Percentiles rank a stretch among this genome's conserved stretches.
phyloP scores from a whole-genome alignment of 1,140 invertebrate species.

The Chironomus striatipennis region DNA sequence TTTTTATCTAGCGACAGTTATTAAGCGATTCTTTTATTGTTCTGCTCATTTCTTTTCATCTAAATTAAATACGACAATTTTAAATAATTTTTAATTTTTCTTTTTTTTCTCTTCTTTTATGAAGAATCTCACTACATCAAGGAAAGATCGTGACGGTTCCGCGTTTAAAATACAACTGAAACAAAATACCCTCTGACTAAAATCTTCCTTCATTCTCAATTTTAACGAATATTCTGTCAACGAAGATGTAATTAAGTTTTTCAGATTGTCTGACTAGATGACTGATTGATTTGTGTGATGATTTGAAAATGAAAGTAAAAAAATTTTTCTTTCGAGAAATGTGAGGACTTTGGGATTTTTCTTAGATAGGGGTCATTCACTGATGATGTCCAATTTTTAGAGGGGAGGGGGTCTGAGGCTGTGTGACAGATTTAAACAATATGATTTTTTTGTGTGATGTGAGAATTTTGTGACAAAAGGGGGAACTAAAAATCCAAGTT shows the following conservation, averaged over 20 bases:
- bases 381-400: no score
- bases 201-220: neutral
- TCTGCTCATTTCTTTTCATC: no score
- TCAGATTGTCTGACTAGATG: neutral
- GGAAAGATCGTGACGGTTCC: neutral
- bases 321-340: no score
- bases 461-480: no score
- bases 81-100: neutral
- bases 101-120: neutral
- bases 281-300: neutral
- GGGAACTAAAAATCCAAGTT: no score
- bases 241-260: neutral
- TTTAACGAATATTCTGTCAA: no score
- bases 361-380: no score
- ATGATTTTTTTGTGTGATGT: no score
- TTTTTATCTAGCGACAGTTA: neutral
- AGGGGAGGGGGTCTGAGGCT: no score
- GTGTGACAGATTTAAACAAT: no score
- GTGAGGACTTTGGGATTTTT: no score
- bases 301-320: neutral
- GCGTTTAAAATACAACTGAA: neutral
- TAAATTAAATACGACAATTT: neutral
- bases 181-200: neutral
- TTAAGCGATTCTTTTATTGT: neutral
- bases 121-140: neutral